A percentile compares a stretch with the other conserved stretches of the same genome.
Evolutionary conservation across 2,113 vertebrate genomes (phyloP).

Genomic region (Bostrychus sinensis): DNA sequence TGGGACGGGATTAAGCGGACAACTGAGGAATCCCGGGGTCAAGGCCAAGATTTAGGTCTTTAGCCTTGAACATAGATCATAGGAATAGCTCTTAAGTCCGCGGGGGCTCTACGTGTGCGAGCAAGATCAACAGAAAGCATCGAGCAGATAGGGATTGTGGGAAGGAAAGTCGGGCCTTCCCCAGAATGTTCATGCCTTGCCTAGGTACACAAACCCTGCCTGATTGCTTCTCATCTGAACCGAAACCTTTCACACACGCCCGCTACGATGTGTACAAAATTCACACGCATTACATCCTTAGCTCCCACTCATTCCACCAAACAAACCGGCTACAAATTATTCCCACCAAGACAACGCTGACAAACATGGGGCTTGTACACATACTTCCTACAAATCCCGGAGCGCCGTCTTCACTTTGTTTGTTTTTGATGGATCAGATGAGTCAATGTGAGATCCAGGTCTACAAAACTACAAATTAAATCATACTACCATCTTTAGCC

Average conservation of each 20-base stretch:
- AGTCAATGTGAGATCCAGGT: not conserved
- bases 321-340: slow-evolving; percentile 13
- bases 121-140: slow-evolving; percentile 7
- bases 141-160: slow-evolving; percentile 46
- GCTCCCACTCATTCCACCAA: slow-evolving; percentile 14
- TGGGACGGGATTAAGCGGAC: slow-evolving; percentile 53
- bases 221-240: slow-evolving; percentile 69
- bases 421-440: slow-evolving; percentile 40
- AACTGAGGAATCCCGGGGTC: slow-evolving; percentile 60
- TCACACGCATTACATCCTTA: slow-evolving; percentile 23
- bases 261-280: slow-evolving; percentile 39
- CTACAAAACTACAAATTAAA: slow-evolving; percentile 9
- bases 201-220: slow-evolving; percentile 68
- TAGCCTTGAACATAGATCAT: slow-evolving; percentile 44
- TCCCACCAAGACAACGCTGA: slow-evolving; percentile 17
- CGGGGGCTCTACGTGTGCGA: slow-evolving; percentile 26
- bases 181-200: slow-evolving; percentile 61
- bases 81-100: slow-evolving; percentile 13
- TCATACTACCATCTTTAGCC: too few species aligned
- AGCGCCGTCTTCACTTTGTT: slow-evolving; percentile 38
- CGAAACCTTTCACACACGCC: slow-evolving; percentile 49
- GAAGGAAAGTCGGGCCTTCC: slow-evolving; percentile 39
- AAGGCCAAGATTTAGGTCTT: slow-evolving; percentile 45
- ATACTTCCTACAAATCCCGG: slow-evolving; percentile 10
- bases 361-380: not conserved